Conservation (phyloP, 2,113 vertebrate genomes). For the Anarrhichthys ocellatus region DNA sequence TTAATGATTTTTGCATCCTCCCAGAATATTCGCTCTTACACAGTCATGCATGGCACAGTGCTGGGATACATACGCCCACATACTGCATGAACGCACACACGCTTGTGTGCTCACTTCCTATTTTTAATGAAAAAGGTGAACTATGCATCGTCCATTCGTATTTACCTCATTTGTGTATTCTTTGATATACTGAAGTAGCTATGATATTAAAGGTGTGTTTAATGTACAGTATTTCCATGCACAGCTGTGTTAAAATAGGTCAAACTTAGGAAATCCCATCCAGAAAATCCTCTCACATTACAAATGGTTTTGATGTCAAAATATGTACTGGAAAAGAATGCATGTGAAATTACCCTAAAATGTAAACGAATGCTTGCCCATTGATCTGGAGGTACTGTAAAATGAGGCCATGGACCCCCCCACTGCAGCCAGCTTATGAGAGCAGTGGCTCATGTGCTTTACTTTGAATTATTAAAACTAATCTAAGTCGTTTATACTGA, state of each 20-base stretch:
- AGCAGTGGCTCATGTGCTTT: slow-evolving; percentile 18
- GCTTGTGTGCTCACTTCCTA: background rate
- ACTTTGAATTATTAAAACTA: slow-evolving; percentile 41
- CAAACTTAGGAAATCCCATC: background rate
- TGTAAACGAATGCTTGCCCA: background rate
- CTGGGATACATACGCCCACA: slow-evolving; percentile 15
- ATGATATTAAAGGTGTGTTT: background rate
- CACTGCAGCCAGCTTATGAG: slow-evolving; percentile 14
- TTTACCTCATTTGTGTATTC: background rate
- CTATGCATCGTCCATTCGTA: background rate
- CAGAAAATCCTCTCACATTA: background rate
- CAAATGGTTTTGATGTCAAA: background rate
- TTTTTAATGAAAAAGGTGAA: slow-evolving; percentile 12
- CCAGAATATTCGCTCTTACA: slow-evolving; percentile 52
- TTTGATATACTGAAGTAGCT: background rate
- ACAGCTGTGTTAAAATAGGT: background rate
- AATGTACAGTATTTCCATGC: background rate
- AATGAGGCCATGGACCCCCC: background rate
- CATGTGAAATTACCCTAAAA: background rate
- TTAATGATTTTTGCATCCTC: slow-evolving; percentile 68
- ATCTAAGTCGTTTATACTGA: slow-evolving; percentile 33
- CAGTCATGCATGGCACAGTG: slow-evolving; percentile 22
- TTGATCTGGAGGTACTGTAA: background rate
- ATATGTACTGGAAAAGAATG: background rate
- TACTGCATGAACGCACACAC: slow-evolving; percentile 18